phyloP scores from a whole-genome alignment of 2,888 invertebrate species.

The Eupithecia subfuscata region DNA sequence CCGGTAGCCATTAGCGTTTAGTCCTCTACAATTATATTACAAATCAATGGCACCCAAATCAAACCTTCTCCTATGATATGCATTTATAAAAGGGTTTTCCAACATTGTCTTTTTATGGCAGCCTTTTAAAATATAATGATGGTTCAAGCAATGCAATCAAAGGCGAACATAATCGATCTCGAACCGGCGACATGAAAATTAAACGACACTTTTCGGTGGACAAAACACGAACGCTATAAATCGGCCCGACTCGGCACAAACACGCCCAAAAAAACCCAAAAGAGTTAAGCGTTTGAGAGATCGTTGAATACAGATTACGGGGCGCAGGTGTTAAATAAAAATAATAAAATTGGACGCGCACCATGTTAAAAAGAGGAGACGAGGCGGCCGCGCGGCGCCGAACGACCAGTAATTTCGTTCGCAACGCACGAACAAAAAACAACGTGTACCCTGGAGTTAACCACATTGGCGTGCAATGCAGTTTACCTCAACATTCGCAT shows the following conservation, averaged over 20 bases:
- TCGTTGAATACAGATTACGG: conserved; percentile 82
- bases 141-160: conserved; percentile 59
- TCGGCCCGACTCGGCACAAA: conserved; percentile 68
- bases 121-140: conserved; percentile 18
- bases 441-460: conserved; percentile 69
- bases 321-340: conserved; percentile 84
- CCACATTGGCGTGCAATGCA: conserved; percentile 53
- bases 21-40: conserved; percentile 61
- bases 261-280: conserved; percentile 79
- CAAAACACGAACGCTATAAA: conserved; percentile 77
- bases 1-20: conserved; percentile 74
- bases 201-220: conserved; percentile 78
- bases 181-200: conserved; percentile 75
- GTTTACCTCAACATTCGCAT: conserved; percentile 64
- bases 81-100: conserved; percentile 32
- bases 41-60: conserved; percentile 47
- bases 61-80: conserved; percentile 34
- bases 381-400: conserved; percentile 79
- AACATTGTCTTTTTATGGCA: conserved; percentile 18
- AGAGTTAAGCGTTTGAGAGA: conserved; percentile 83
- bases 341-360: conserved; percentile 79
- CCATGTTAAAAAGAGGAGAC: conserved; percentile 76
- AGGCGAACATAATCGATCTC: conserved; percentile 76
- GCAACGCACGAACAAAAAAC: conserved; percentile 75
- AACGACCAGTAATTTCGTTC: conserved; percentile 75